Conservation (phyloP, 2,113 vertebrate genomes). For the Pseudolaguvia tuberculata region DNA sequence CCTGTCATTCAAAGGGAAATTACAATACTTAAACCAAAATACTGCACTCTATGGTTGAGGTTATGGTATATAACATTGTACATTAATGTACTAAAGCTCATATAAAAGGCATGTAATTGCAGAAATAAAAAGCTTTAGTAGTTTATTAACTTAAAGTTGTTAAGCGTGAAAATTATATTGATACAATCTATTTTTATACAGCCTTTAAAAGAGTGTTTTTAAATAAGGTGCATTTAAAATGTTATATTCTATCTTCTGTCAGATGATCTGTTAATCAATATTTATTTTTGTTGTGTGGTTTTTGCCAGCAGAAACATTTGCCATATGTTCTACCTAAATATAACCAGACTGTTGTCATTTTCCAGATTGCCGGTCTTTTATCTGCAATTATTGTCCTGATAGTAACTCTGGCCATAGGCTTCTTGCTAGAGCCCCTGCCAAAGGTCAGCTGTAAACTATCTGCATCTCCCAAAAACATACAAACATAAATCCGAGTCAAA, state of each 20-base stretch:
- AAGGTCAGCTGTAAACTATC: slow-evolving; percentile 63
- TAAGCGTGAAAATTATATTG: not conserved
- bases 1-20: too few relatives aligned
- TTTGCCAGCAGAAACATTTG: too few relatives aligned
- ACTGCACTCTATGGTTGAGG: too few relatives aligned
- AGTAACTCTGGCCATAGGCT: slow-evolving; percentile 80
- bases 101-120: not conserved
- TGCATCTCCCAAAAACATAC: too few relatives aligned
- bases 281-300: not conserved
- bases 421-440: slow-evolving; percentile 83
- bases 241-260: not conserved
- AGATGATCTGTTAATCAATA: not conserved
- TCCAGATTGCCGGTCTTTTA: slow-evolving; percentile 83
- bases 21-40: too few relatives aligned
- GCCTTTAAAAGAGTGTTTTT: not conserved
- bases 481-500: too few relatives aligned
- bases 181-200: not conserved
- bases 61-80: not conserved
- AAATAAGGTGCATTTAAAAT: slow-evolving; percentile 13
- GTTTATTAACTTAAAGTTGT: too few relatives aligned
- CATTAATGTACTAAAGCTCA: not conserved
- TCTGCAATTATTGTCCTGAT: slow-evolving; percentile 84
- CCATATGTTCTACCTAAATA: not conserved
- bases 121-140: not conserved
- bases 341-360: not conserved